Evolutionary conservation across 2,888 invertebrate genomes (phyloP), one percentile per base, ranked within the genome.

Genomic region (Cephus spinipes): DNA sequence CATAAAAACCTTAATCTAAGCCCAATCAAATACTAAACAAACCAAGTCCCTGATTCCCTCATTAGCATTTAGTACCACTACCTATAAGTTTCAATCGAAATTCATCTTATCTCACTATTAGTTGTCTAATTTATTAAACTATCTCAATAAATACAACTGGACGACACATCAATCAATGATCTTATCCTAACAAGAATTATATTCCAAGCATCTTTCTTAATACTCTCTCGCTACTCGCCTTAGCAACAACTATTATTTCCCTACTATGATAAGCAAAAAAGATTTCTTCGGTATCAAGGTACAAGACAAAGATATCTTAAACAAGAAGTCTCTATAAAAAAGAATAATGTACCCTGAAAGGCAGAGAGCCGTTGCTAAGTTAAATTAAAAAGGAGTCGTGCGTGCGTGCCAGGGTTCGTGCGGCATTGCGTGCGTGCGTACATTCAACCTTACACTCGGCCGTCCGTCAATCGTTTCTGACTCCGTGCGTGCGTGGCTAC

Each of bases 391-490:
- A 31, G 71, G 23, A 33, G 32, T 33, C 71, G 77, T 77, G 83
- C 81, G 80, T 81, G 79, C 83, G 79, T 82, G 82, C 80, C 31
- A 15, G 71, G 32, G 71, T 71, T 71, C 71, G 79, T 80, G 55
- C 6, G 23, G 9, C 23, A 55, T 55, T 55, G 55, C 55, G 55
- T 55, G 82, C 83, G 84, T 84, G 81, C 79, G 78, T 71, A 71
- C 71, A 71, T 71, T 71, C 71, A 71, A 71, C 71, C 71, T 33
- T 33, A 15, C 12, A 71, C 71, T 33, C 71, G 71, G 33, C 33
- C 71, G 71, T 71, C 71, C 33, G 71, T 33, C 33, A 71, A 33
- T 32, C 71, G 71, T 71, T 33, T 31, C 71, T 71, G 71, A n/a
- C 71, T 32, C 23, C 79, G 78, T 81, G 83, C 82, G 76, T 82